Percentiles rank a stretch among this genome's conserved stretches.
Evolutionary conservation across 2,113 vertebrate genomes (phyloP).

Genomic region (Dipodomys stephensi): DNA sequence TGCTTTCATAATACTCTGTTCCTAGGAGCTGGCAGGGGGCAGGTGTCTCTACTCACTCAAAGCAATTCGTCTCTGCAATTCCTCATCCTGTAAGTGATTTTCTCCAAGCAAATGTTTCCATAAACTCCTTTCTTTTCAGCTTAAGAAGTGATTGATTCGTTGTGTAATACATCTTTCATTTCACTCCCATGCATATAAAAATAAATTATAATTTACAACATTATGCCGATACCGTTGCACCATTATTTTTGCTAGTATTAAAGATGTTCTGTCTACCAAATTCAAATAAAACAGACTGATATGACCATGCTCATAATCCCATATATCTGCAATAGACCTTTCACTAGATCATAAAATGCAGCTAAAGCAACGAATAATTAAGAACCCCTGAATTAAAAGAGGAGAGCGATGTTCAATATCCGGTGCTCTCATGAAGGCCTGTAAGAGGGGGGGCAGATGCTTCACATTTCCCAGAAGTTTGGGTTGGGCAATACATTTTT

Average conservation of each 20-base stretch:
- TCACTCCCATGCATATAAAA: neutral
- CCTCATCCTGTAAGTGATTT: neutral
- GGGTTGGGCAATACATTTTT: too few relatives aligned
- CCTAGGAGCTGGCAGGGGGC: neutral
- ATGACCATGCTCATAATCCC: too few relatives aligned
- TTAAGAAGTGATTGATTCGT: neutral
- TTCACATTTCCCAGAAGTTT: neutral
- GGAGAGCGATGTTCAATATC: neutral
- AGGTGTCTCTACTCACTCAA: neutral
- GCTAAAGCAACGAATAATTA: neutral
- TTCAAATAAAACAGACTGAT: neutral
- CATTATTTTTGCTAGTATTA: neutral
- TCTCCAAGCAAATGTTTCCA: neutral
- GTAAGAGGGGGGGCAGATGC: rapidly evolving
- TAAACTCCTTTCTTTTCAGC: slow-evolving; percentile 41
- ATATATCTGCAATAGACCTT: neutral
- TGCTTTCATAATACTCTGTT: neutral
- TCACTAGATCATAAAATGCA: neutral
- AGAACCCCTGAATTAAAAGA: neutral
- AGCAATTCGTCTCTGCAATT: neutral
- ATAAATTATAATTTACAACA: neutral
- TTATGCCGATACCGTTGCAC: neutral
- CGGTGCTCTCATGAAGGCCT: neutral
- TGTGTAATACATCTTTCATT: neutral
- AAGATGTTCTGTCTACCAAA: neutral